These are phyloP conservation scores for Micrasema minimum DNA, from an alignment of 1,140 invertebrate genomes.

Conservation along the genomic window DNA sequence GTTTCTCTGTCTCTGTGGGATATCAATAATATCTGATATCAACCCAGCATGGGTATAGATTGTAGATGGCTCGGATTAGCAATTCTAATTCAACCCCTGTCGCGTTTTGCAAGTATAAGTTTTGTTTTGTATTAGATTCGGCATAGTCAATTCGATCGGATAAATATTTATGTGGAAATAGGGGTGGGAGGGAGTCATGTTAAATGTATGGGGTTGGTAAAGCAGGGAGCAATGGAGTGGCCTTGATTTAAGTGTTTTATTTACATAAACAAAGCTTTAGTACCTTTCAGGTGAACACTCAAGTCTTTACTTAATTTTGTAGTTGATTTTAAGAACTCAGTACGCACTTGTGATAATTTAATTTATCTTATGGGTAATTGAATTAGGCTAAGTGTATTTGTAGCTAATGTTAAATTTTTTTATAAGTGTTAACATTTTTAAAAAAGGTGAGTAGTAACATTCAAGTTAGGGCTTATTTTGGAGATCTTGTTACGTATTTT, in stretches of 20 bases:
- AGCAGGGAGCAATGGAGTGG: background rate
- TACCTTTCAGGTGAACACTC: background rate
- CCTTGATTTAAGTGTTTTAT: slow-evolving; percentile 27
- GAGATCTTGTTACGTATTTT: too few relatives aligned
- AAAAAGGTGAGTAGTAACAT: too few relatives aligned
- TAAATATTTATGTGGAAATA: slow-evolving; percentile 29
- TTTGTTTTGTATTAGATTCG: slow-evolving; percentile 37
- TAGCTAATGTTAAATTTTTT: too few relatives aligned
- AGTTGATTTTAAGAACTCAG: background rate
- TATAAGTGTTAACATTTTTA: too few relatives aligned
- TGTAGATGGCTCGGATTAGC: slow-evolving; percentile 22
- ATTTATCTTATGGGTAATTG: background rate
- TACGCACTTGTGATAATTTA: background rate
- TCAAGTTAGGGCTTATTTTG: too few relatives aligned
- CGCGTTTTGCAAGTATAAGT: slow-evolving; percentile 37
- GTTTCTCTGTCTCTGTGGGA: too few relatives aligned
- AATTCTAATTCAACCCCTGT: slow-evolving; percentile 17
- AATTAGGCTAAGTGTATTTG: too few relatives aligned
- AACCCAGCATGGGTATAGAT: too few relatives aligned
- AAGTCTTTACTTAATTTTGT: background rate
- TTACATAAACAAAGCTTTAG: slow-evolving; percentile 19
- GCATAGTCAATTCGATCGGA: slow-evolving; percentile 19
- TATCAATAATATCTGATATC: too few relatives aligned
- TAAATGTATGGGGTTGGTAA: slow-evolving; percentile 20
- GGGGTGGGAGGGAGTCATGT: slow-evolving; percentile 4